Base-by-base conservation (phyloP, 2,797 vertebrate species). In the Galaxias olidus region DNA sequence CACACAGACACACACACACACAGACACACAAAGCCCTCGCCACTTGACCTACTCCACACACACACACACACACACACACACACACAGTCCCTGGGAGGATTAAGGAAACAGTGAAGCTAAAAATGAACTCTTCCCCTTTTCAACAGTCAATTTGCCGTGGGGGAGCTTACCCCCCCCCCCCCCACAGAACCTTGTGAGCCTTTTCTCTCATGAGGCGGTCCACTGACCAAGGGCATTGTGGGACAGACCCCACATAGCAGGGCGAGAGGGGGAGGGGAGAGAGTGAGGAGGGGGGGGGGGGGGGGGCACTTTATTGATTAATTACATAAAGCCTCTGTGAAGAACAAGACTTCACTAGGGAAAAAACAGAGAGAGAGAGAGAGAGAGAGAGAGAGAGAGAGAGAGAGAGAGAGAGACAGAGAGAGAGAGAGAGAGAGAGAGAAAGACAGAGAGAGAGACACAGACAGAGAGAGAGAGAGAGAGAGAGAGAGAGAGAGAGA, bases 81-180 rank as follows among this genome's bases (percentile, higher is more conserved):
- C 59, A 67, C 20, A 63, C 57, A 61, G 58, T 43, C 59, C 11
- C 63, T 66, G 73, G 30, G 69, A 60, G 78, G 84, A 87, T 87
- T 80, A 84, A 53, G 73, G 66, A 62, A 77, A 73, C 66, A 72
- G 69, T 75, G 78, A 66, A 71, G 68, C 80, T 63, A 78, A 75
- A 77, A 80, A 84, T 77, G 68, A 80, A 71, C 77, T 74, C 72
- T 63, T 71, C 63, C 69, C 78, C 61, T 79, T 74, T 76, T 82
- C 80, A 75, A 66, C 79, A 83, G 84, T 80, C 81, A 77, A 84
- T 83, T 79, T 78, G 79, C 78, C 84, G 82, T 77, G 54, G 66
- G 69, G 56, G 65, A 74, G 79, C 74, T 80, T 85, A 81, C 47
- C 71, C 71, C 74, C 86, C 86, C 84, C 82, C 81, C 82, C 73